Percentiles rank a stretch among this genome's conserved stretches.
These are phyloP conservation scores for Ancistrus triradiatus DNA, from an alignment of 2,113 vertebrate species.

Conservation along the genomic window DNA sequence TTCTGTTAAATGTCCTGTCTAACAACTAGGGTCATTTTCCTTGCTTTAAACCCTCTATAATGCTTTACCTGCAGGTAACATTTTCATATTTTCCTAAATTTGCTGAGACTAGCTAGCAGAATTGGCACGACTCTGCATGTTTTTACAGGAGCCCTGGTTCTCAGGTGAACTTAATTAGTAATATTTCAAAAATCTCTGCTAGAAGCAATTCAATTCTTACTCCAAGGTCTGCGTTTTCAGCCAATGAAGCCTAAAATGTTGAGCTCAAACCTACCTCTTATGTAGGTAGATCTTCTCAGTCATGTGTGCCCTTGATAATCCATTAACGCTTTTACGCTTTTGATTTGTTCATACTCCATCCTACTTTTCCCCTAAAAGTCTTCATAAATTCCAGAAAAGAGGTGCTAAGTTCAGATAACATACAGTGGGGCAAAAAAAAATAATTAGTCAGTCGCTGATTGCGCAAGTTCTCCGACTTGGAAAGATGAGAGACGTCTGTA, in stretches of 20 bases:
- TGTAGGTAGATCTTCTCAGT: not conserved
- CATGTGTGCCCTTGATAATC: conserved; percentile 26
- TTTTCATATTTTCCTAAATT: conserved; percentile 6
- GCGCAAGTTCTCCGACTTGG: too few relatives aligned
- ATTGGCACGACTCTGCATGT: conserved; percentile 14
- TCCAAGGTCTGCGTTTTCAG: conserved; percentile 42
- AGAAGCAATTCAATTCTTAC: conserved; percentile 38
- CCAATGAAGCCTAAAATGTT: conserved; percentile 11
- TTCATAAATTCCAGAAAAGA: not conserved
- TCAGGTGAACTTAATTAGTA: conserved; percentile 28
- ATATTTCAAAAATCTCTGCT: conserved; percentile 31
- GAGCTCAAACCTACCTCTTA: conserved; percentile 20
- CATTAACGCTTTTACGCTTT: conserved; percentile 4
- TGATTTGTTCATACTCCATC: not conserved
- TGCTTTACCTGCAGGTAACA: not conserved
- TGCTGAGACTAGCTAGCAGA: conserved; percentile 1
- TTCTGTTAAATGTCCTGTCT: not conserved
- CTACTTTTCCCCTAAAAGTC: conserved; percentile 1
- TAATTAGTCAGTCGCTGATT: too few relatives aligned
- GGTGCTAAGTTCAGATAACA: conserved; percentile 5
- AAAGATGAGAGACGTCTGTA: too few relatives aligned
- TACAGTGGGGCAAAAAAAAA: too few relatives aligned
- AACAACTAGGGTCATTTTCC: not conserved
- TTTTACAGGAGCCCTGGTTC: conserved; percentile 30
- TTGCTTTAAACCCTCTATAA: too few relatives aligned